Percentiles rank a stretch among this genome's conserved stretches.
Evolutionary conservation across 2,888 invertebrate species (phyloP).

Genomic region (Drosophila colorata): DNA sequence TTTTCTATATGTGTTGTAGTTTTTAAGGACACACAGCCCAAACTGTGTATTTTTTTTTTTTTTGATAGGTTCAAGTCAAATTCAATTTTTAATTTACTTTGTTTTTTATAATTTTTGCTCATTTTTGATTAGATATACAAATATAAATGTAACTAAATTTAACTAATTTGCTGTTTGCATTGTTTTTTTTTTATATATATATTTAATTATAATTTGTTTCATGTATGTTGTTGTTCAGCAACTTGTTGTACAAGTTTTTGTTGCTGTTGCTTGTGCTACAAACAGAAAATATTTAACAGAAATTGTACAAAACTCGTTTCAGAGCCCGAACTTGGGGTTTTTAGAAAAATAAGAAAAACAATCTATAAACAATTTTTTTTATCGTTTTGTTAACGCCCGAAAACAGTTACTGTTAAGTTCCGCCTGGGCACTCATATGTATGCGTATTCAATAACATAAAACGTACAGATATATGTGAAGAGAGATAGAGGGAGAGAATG

Average conservation of each 20-base stretch:
- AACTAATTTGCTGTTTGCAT: conserved; percentile 62
- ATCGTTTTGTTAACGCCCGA: conserved; percentile 22
- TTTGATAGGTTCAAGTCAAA: conserved; percentile 19
- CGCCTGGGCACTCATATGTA: conserved; percentile 62
- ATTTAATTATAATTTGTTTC: neutral
- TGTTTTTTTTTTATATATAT: conserved; percentile 13
- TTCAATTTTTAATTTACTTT: conserved; percentile 24
- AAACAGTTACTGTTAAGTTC: conserved; percentile 7
- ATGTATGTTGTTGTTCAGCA: conserved; percentile 38
- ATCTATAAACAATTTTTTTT: conserved; percentile 56
- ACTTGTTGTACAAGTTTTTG: conserved; percentile 73
- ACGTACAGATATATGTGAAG: conserved; percentile 27
- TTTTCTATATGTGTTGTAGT: conserved; percentile 14
- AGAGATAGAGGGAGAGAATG: conserved; percentile 15
- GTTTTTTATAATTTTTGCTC: conserved; percentile 25
- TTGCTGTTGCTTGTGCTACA: conserved; percentile 66
- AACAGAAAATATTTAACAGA: conserved; percentile 58
- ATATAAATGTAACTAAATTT: conserved; percentile 76
- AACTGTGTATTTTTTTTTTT: conserved; percentile 25
- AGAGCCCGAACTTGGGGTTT: conserved; percentile 12
- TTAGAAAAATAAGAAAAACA: conserved; percentile 38
- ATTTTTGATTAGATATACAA: conserved; percentile 65
- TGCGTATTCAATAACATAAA: conserved; percentile 72
- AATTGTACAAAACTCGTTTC: conserved; percentile 42
- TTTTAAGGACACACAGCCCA: conserved; percentile 58